A percentile compares a stretch with the other conserved stretches of the same genome.
Evolutionary conservation across 2,888 invertebrate genomes (phyloP).

Genomic region (Pterostichus madidus): DNA sequence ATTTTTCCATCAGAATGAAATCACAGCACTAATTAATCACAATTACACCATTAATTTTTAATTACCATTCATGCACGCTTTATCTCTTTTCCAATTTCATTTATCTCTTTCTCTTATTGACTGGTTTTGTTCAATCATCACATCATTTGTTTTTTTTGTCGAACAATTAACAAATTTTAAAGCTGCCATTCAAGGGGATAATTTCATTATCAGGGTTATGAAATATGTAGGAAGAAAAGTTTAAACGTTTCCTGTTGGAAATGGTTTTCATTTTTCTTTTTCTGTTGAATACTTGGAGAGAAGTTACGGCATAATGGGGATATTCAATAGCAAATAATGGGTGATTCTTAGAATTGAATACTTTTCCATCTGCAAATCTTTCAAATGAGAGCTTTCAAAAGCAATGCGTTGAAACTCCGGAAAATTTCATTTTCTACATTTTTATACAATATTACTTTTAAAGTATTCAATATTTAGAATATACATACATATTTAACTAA

Average conservation of each 20-base stretch:
- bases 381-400: background rate
- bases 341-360: background rate
- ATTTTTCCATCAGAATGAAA: background rate
- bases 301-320: background rate
- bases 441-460: too few relatives aligned
- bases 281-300: conserved; percentile 7
- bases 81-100: background rate
- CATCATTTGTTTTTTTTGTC: background rate
- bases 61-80: background rate
- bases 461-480: too few relatives aligned
- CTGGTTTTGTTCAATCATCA: too few relatives aligned
- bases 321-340: background rate
- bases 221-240: background rate
- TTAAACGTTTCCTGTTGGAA: conserved; percentile 2
- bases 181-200: background rate
- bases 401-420: too few relatives aligned
- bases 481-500: too few relatives aligned
- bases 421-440: too few relatives aligned
- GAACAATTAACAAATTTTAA: background rate
- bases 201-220: background rate
- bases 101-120: too few relatives aligned
- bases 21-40: conserved; percentile 17
- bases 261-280: conserved; percentile 3
- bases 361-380: background rate
- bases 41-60: conserved; percentile 15